phyloP scores from a whole-genome alignment of 1,140 invertebrate genomes.

The Pectinophora gossypiella region DNA sequence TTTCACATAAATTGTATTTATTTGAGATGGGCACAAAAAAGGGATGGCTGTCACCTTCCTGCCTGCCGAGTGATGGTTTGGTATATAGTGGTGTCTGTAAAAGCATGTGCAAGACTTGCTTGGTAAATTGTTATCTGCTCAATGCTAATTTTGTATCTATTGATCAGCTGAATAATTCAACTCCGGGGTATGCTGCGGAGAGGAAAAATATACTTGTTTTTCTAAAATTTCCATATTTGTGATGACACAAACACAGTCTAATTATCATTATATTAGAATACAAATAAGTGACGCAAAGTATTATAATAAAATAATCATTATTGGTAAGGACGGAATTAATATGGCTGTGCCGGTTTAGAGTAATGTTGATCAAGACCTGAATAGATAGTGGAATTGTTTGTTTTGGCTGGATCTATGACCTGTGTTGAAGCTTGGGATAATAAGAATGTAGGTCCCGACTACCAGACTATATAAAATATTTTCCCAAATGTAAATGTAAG shows the following conservation, averaged over 20 bases:
- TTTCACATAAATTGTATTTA: neutral
- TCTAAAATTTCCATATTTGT: neutral
- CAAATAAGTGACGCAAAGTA: constrained; percentile 20
- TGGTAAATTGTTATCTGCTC: constrained; percentile 37
- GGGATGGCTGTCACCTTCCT: neutral
- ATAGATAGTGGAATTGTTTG: neutral
- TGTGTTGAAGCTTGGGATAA: neutral
- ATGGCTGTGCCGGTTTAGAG: constrained; percentile 37
- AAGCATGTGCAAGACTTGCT: constrained; percentile 37
- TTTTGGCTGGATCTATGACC: neutral
- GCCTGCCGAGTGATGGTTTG: neutral
- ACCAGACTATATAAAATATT: neutral
- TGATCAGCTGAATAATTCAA: neutral
- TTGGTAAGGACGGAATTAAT: constrained; percentile 37
- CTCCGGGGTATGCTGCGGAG: neutral
- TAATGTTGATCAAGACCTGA: neutral
- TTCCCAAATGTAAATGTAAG: neutral
- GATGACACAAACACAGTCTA: neutral
- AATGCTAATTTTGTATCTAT: constrained; percentile 5
- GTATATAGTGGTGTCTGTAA: neutral
- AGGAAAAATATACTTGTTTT: neutral
- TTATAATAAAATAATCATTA: constrained; percentile 25
- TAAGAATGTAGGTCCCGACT: neutral
- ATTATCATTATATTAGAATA: neutral
- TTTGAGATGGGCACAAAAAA: neutral